Evolutionary conservation across 2,888 invertebrate genomes (phyloP).

Genomic region (Watsonalla cultraria): DNA sequence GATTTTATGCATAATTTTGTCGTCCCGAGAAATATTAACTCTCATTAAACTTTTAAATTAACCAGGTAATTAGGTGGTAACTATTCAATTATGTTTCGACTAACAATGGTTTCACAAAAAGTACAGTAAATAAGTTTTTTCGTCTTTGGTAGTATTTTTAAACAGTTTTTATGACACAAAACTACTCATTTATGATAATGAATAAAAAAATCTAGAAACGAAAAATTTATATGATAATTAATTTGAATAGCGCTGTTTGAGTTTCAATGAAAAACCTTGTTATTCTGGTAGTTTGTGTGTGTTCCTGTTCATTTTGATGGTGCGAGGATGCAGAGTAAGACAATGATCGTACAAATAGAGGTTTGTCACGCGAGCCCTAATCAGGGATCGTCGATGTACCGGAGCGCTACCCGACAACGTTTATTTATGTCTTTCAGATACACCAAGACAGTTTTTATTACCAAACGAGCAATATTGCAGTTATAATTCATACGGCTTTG

Average conservation of each 20-base stretch:
- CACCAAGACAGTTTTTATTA: conserved; percentile 61
- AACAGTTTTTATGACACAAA: no score
- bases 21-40: no score
- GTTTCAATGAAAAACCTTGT: conserved; percentile 7
- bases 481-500: conserved; percentile 50
- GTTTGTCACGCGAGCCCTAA: conserved; percentile 73
- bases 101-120: no score
- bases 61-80: no score
- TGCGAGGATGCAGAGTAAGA: conserved; percentile 62
- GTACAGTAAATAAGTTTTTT: no score
- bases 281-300: conserved; percentile 46
- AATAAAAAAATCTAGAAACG: neutral
- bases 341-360: conserved; percentile 76
- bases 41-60: no score
- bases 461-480: conserved; percentile 22
- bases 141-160: neutral
- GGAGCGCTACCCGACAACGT: conserved; percentile 58
- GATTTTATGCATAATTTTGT: no score
- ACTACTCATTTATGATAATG: neutral
- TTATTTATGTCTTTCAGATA: conserved; percentile 72
- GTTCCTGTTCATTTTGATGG: conserved; percentile 58
- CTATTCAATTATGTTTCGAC: no score
- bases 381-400: conserved; percentile 65
- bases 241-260: conserved; percentile 15
- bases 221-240: conserved; percentile 9